A percentile compares a stretch with the other conserved stretches of the same genome.
Evolutionary conservation across 2,888 invertebrate genomes (phyloP).

Genomic region (Brenthis daphne): DNA sequence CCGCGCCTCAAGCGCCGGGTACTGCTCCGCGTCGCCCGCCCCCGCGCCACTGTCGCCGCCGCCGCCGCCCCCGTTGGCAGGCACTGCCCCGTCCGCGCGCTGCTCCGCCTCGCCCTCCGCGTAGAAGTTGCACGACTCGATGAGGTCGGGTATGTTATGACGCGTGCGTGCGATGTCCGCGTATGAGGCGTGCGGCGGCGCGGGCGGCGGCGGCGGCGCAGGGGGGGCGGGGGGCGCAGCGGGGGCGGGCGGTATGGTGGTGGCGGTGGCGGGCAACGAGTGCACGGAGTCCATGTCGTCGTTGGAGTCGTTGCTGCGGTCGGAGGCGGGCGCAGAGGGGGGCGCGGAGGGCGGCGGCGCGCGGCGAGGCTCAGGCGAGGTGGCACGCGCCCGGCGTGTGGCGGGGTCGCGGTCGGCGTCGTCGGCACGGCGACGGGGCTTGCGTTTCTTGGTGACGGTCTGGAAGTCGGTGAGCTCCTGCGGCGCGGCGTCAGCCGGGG

Average conservation of each 20-base stretch:
- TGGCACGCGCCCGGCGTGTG: slow-evolving; percentile 40
- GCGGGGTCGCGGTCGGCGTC: slow-evolving; percentile 54
- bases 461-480: slow-evolving; percentile 88
- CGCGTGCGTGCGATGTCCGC: slow-evolving; percentile 89
- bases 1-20: slow-evolving; percentile 50
- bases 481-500: slow-evolving; percentile 54
- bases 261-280: slow-evolving; percentile 85
- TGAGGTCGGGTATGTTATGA: slow-evolving; percentile 77
- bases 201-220: slow-evolving; percentile 81
- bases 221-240: slow-evolving; percentile 60
- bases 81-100: slow-evolving; percentile 40
- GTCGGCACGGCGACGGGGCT: slow-evolving; percentile 86
- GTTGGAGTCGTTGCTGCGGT: slow-evolving; percentile 91
- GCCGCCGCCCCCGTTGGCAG: slow-evolving; percentile 31
- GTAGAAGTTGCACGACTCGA: slow-evolving; percentile 79
- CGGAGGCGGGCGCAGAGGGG: slow-evolving; percentile 91
- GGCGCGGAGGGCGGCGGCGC: slow-evolving; percentile 44
- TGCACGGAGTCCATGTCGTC: slow-evolving; percentile 92
- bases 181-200: slow-evolving; percentile 85
- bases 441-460: slow-evolving; percentile 91
- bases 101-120: slow-evolving; percentile 57
- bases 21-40: slow-evolving; percentile 45
- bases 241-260: slow-evolving; percentile 46
- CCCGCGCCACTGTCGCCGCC: slow-evolving; percentile 31
- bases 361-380: slow-evolving; percentile 70